Evolutionary conservation across 2,888 invertebrate species (phyloP).

Genomic region (Drosophila subsilvestris): DNA sequence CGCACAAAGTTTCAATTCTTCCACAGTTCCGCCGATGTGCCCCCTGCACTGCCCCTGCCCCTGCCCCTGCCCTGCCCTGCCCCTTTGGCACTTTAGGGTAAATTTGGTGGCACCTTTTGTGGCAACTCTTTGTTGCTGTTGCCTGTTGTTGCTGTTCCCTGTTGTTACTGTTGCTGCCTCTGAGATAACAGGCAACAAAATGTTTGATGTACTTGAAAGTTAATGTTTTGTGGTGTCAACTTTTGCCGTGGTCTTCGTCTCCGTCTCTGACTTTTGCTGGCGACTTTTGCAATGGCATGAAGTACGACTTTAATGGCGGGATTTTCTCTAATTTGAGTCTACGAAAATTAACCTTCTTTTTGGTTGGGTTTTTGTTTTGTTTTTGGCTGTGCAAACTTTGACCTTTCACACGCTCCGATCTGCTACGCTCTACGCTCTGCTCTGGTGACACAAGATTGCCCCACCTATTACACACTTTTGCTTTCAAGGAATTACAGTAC

Average conservation of each 20-base stretch:
- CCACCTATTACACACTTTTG: constrained; percentile 67
- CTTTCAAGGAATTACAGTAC: constrained; percentile 60
- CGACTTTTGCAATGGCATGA: constrained; percentile 46
- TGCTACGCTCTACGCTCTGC: background rate
- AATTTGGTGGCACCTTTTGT: constrained; percentile 31
- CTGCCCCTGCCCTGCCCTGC: constrained; percentile 5
- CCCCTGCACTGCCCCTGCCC: background rate
- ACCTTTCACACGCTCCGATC: constrained; percentile 64
- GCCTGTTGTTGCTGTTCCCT: constrained; percentile 73
- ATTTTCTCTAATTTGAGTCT: constrained; percentile 62
- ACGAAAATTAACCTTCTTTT: constrained; percentile 39
- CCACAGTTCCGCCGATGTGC: background rate
- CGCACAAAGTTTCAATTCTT: constrained; percentile 71
- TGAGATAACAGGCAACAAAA: constrained; percentile 73
- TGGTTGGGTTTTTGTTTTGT: constrained; percentile 33
- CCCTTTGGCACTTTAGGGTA: constrained; percentile 21
- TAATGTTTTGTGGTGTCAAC: constrained; percentile 68
- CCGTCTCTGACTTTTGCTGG: constrained; percentile 15
- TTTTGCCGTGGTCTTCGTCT: constrained; percentile 32
- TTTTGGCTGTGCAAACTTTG: constrained; percentile 57
- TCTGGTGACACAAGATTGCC: background rate
- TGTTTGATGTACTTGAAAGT: constrained; percentile 77
- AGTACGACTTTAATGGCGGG: constrained; percentile 46
- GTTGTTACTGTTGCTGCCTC: constrained; percentile 44
- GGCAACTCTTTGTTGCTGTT: constrained; percentile 70